phyloP scores from a whole-genome alignment of 2,113 vertebrate species.

The Speoplatyrhinus poulsoni region DNA sequence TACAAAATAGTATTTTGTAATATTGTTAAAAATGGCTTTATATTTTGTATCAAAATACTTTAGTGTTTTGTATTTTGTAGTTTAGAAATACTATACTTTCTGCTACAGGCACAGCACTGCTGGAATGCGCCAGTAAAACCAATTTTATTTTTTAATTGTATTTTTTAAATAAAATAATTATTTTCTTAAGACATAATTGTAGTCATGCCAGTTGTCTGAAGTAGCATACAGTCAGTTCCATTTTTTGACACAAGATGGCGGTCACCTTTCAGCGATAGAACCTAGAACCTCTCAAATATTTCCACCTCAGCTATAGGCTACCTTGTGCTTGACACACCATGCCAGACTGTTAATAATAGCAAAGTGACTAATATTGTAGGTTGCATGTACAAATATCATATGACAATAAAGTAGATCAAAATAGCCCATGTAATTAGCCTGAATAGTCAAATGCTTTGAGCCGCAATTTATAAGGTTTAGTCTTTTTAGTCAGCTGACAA shows the following conservation, averaged over 20 bases:
- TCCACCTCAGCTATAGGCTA: neutral
- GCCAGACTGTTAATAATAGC: constrained; percentile 4
- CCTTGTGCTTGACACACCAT: neutral
- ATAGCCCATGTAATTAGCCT: neutral
- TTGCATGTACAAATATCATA: neutral
- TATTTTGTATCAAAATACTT: no score
- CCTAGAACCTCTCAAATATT: neutral
- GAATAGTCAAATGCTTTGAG: neutral
- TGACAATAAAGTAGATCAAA: neutral
- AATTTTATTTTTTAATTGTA: neutral
- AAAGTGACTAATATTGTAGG: neutral
- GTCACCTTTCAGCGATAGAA: constrained; percentile 31
- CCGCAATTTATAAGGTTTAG: constrained; percentile 1
- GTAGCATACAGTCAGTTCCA: constrained; percentile 8
- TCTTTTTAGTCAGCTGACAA: constrained; percentile 6
- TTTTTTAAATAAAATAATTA: constrained; percentile 37
- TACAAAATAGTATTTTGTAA: no score
- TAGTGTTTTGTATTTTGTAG: no score
- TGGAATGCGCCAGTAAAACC: no score
- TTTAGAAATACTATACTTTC: no score
- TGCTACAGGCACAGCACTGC: constrained; percentile 29
- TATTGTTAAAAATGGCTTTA: no score
- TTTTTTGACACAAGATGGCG: constrained; percentile 63
- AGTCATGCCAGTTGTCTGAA: neutral
- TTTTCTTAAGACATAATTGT: no score